A percentile compares a stretch with the other conserved stretches of the same genome.
Evolutionary conservation across 2,888 invertebrate genomes (phyloP).

Genomic region (Folsomia manolachei): DNA sequence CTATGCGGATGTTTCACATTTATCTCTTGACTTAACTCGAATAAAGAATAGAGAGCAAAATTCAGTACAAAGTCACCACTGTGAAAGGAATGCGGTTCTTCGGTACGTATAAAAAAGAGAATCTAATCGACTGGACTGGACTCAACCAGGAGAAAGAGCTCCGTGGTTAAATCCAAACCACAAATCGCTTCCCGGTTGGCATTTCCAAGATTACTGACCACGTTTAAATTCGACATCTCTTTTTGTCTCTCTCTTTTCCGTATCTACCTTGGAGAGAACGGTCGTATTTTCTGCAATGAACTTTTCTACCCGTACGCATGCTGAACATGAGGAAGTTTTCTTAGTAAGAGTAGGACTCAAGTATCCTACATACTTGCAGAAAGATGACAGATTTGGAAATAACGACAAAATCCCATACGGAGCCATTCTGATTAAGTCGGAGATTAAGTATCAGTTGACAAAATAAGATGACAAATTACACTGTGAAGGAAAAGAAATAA

Average conservation of each 20-base stretch:
- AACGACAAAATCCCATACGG: neutral
- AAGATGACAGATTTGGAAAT: neutral
- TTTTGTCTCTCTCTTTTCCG: slow-evolving; percentile 3
- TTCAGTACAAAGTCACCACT: slow-evolving; percentile 5
- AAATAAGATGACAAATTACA: slow-evolving; percentile 33
- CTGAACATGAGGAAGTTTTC: no score
- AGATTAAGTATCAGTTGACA: slow-evolving; percentile 40
- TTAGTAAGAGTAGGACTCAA: no score
- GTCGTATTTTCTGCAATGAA: neutral
- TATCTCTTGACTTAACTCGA: slow-evolving; percentile 1
- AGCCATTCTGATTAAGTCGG: slow-evolving; percentile 10
- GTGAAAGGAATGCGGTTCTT: neutral
- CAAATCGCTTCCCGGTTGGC: slow-evolving; percentile 13
- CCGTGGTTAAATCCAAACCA: slow-evolving; percentile 17
- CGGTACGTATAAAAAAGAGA: neutral
- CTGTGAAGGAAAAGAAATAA: slow-evolving; percentile 22
- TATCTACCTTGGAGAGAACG: neutral
- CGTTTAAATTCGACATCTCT: no score
- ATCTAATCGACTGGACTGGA: slow-evolving; percentile 9
- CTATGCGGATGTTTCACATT: slow-evolving; percentile 15
- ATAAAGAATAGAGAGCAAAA: no score
- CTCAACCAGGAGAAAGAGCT: slow-evolving; percentile 7
- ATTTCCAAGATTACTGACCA: no score
- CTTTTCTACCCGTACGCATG: no score
- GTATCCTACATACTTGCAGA: no score